Conservation (phyloP, 2,888 invertebrate species). For the Heliconius sara region DNA sequence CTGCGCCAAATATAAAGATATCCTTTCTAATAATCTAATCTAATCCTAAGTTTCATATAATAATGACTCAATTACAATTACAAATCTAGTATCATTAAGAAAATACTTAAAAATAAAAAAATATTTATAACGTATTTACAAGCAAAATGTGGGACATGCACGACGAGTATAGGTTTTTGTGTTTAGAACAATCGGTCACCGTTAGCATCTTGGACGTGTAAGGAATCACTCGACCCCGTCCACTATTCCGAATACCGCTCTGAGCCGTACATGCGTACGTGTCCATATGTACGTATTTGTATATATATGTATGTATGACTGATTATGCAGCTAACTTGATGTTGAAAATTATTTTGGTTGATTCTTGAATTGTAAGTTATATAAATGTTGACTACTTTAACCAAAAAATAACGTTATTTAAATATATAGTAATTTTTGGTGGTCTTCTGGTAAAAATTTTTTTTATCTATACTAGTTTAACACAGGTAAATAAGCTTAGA, state of each 20-base stretch:
- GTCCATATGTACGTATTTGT: background rate
- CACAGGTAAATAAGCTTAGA: too few species aligned
- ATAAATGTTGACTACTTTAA: too few species aligned
- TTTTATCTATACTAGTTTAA: too few species aligned
- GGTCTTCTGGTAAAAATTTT: too few species aligned
- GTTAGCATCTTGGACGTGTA: slow-evolving; percentile 68
- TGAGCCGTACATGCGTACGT: background rate
- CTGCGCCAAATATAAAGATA: too few species aligned
- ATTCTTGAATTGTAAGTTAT: background rate
- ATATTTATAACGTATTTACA: slow-evolving; percentile 18
- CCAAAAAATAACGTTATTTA: too few species aligned
- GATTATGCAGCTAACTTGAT: background rate
- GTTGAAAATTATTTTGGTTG: background rate
- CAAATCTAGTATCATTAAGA: background rate
- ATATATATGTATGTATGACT: background rate
- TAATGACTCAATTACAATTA: background rate
- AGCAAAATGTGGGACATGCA: slow-evolving; percentile 61
- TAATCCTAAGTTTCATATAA: too few species aligned
- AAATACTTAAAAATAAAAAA: background rate
- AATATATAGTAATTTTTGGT: too few species aligned
- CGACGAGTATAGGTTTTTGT: slow-evolving; percentile 74
- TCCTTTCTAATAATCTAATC: background rate
- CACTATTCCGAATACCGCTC: slow-evolving; percentile 49
- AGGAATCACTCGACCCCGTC: slow-evolving; percentile 56
- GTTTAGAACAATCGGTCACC: slow-evolving; percentile 74